Conservation (phyloP, 2,888 invertebrate species). For the Ormyrus rosae region DNA sequence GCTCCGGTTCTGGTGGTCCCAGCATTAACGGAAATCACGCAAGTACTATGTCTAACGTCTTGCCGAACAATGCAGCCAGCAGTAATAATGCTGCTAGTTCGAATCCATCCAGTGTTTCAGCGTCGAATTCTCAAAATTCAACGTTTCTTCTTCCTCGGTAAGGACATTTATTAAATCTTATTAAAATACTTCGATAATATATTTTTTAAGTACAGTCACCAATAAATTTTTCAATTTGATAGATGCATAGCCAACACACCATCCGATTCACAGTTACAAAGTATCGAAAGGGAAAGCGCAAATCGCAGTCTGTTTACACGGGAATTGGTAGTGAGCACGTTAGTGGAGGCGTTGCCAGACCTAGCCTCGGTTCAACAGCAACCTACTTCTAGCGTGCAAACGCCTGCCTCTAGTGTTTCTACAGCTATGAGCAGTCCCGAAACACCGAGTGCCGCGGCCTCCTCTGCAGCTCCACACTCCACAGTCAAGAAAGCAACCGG, state of each 20-base stretch:
- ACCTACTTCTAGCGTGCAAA: constrained; percentile 64
- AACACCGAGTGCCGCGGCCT: constrained; percentile 65
- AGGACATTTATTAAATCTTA: constrained; percentile 22
- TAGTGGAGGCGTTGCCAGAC: constrained; percentile 71
- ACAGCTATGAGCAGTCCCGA: constrained; percentile 69
- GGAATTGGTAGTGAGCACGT: constrained; percentile 71
- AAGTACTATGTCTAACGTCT: constrained; percentile 71
- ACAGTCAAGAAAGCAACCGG: constrained; percentile 64
- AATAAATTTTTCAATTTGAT: constrained; percentile 17
- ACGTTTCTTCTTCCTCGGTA: constrained; percentile 74
- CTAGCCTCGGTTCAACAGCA: constrained; percentile 66
- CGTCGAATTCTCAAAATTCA: constrained; percentile 71
- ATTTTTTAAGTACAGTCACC: not conserved
- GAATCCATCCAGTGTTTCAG: constrained; percentile 71
- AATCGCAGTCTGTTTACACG: constrained; percentile 72
- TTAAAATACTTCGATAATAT: not conserved
- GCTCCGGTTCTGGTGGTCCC: constrained; percentile 77
- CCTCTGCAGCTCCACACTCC: constrained; percentile 62
- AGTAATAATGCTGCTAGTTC: constrained; percentile 71
- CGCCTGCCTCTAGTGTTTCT: constrained; percentile 65
- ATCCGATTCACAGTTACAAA: constrained; percentile 72
- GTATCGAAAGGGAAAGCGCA: constrained; percentile 73
- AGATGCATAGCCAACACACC: constrained; percentile 73
- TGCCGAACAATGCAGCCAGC: constrained; percentile 71
- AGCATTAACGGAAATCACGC: constrained; percentile 68